A percentile compares a stretch with the other conserved stretches of the same genome.
These are phyloP conservation scores for Hippocampus guttulatus DNA, from an alignment of 2,113 vertebrate species.

Conservation along the genomic window DNA sequence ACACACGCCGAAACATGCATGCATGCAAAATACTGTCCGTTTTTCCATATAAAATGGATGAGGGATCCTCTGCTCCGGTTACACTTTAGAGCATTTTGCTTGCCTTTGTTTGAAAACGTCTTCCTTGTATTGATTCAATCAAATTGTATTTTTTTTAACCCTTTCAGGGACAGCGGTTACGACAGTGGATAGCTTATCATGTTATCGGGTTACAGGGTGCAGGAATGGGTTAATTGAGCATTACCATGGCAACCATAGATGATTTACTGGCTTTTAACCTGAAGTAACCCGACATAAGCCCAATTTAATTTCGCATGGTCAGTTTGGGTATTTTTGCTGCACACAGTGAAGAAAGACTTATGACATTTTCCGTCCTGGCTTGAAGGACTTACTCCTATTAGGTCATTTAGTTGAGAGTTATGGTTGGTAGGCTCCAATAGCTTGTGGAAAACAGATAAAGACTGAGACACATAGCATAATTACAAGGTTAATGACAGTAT, in stretches of 20 bases:
- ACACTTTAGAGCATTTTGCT: neutral
- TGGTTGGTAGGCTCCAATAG: constrained; percentile 56
- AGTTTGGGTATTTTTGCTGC: constrained; percentile 38
- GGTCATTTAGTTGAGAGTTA: constrained; percentile 53
- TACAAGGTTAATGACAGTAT: constrained; percentile 59
- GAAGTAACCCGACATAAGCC: constrained; percentile 23
- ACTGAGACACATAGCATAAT: constrained; percentile 56
- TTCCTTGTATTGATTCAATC: constrained; percentile 1
- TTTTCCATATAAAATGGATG: neutral
- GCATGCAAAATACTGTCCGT: constrained; percentile 25
- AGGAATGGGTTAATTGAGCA: neutral
- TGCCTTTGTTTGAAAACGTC: neutral
- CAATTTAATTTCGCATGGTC: constrained; percentile 37
- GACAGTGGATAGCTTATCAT: too few species aligned
- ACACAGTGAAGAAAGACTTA: constrained; percentile 35
- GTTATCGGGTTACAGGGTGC: too few species aligned
- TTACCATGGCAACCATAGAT: too few species aligned
- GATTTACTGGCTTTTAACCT: constrained; percentile 21
- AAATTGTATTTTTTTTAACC: neutral
- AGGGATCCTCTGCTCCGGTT: neutral
- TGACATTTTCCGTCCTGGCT: constrained; percentile 45
- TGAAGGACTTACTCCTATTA: constrained; percentile 47
- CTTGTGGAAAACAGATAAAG: constrained; percentile 51
- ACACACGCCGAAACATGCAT: constrained; percentile 10
- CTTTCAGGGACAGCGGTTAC: too few species aligned